phyloP scores from a whole-genome alignment of 2,888 invertebrate genomes.

The Mythimna lalbum region DNA sequence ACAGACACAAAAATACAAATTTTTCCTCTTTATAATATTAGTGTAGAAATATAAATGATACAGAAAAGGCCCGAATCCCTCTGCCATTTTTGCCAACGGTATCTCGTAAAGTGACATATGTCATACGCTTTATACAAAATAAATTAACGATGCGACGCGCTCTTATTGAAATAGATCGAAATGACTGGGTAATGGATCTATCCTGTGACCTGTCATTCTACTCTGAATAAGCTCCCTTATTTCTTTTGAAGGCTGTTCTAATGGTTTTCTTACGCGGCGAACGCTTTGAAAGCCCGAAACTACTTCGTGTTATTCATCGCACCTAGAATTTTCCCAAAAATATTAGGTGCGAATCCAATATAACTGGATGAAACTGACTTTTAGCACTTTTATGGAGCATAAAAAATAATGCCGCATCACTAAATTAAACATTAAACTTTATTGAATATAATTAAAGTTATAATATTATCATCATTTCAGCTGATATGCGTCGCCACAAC shows the following conservation, averaged over 20 bases:
- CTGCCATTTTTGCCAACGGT: slow-evolving; percentile 16
- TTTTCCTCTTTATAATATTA: background rate
- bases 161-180: slow-evolving; percentile 25
- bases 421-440: too few species aligned
- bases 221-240: background rate
- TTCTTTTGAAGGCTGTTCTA: slow-evolving; percentile 5
- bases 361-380: too few species aligned
- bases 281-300: background rate
- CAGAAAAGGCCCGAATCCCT: background rate
- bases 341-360: too few species aligned
- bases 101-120: slow-evolving; percentile 24
- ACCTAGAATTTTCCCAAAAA: too few species aligned
- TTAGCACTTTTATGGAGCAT: too few species aligned
- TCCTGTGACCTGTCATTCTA: background rate
- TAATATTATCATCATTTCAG: too few species aligned
- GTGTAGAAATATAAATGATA: too few species aligned
- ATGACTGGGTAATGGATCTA: slow-evolving; percentile 18
- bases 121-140: slow-evolving; percentile 27
- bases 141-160: slow-evolving; percentile 20
- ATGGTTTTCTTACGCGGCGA: background rate
- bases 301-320: too few species aligned
- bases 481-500: too few species aligned
- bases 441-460: too few species aligned
- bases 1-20: too few species aligned
- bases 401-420: too few species aligned